Percentiles rank a stretch among this genome's conserved stretches.
Evolutionary conservation across 1,140 invertebrate species (phyloP).

Genomic region (Rhynchophorus ferrugineus): DNA sequence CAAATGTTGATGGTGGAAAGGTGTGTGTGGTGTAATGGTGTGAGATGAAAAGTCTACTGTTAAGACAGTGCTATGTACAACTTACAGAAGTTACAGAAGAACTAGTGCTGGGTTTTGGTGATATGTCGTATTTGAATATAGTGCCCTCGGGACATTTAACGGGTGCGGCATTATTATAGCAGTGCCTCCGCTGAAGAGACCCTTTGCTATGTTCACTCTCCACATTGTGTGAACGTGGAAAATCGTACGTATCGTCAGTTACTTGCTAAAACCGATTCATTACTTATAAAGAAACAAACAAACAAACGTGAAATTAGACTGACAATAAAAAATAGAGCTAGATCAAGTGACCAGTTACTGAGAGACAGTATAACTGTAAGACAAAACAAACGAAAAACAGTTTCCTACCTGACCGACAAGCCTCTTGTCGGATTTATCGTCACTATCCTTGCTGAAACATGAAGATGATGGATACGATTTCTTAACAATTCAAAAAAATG

Average conservation of each 20-base stretch:
- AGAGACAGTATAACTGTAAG: neutral
- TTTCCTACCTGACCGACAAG: constrained; percentile 2
- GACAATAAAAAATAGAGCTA: constrained; percentile 4
- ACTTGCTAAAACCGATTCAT: constrained; percentile 10
- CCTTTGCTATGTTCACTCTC: constrained; percentile 33
- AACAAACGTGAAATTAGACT: too few relatives aligned
- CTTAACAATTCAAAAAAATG: neutral
- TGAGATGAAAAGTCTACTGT: too few relatives aligned
- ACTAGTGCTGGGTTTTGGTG: constrained; percentile 36
- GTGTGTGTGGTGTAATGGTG: too few relatives aligned
- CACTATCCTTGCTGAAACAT: constrained; percentile 14
- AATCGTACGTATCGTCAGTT: constrained; percentile 63
- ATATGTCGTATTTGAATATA: constrained; percentile 49
- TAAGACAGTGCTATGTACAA: too few relatives aligned
- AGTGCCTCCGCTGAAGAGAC: constrained; percentile 44
- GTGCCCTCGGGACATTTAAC: constrained; percentile 47
- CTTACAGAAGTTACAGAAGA: constrained; percentile 25
- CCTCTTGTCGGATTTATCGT: constrained; percentile 9
- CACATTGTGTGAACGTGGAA: constrained; percentile 56
- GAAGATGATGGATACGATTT: neutral
- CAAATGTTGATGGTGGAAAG: too few relatives aligned
- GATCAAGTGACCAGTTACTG: neutral
- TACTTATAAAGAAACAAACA: too few relatives aligned
- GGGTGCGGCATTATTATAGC: constrained; percentile 65
- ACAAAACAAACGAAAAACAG: too few relatives aligned